Base-by-base conservation (phyloP, 2,113 vertebrate genomes). In the Sprattus sprattus region DNA sequence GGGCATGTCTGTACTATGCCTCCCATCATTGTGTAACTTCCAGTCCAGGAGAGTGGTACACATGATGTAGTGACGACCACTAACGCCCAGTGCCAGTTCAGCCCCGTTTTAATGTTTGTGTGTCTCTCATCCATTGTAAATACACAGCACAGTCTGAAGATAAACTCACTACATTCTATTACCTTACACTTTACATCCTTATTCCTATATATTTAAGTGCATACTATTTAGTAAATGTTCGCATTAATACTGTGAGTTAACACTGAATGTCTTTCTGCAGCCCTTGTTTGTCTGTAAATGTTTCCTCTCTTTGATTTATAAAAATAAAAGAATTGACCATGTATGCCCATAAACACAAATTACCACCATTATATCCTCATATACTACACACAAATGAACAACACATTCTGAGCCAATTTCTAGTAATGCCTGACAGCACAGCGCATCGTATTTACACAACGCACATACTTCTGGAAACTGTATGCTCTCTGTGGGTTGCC, bases 1-100 rank as follows among this genome's bases (percentile, higher is more conserved):
- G 64, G 64, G 64, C 64, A 28, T 28, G 64, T 71, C 64, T 71
- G 64, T 71, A 13, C 64, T 13, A 11, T 71, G 64, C 10, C 2
- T 71, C 64, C 64, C 64, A 71, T 71, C 64, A 71, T 71, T 71
- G 64, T 71, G 64, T 32, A 71, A 71, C 64, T 28, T 7, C 57
- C 57, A 64, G 57, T 22, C 7, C 0, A 8, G 28, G n/a, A 32
- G 57, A 64, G 25, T 28, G 25, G 64, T 32, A 13, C 64, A 32
- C 64, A 71, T 54, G 52, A 54, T 54, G 52, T 15, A 16, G 15
- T 13, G 52, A 54, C 3, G 15, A 18, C 52, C 52, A 54, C 52
- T 54, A 2, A 16, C 16, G 18, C 16, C 52, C 15, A 54, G 52
- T 54, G 16, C 2, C 16, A 39, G 39, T 39, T 39, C 39, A 39